phyloP scores from a whole-genome alignment of 2,113 vertebrate genomes.

The Rynchops niger region DNA sequence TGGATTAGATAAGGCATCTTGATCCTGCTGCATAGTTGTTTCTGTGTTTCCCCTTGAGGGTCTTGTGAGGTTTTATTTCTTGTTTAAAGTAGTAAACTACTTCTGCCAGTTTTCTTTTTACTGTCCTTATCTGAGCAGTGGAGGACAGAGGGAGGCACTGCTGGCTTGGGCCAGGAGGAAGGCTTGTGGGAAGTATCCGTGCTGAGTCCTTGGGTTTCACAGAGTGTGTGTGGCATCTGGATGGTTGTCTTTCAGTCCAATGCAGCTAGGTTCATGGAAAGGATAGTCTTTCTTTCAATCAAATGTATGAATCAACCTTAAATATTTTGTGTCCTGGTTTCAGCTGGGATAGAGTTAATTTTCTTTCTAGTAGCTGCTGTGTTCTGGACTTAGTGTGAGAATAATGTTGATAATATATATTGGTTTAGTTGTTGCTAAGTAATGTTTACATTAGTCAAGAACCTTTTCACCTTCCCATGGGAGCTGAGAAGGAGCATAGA shows the following conservation, averaged over 20 bases:
- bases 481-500: neutral
- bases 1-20: neutral
- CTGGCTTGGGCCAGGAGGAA: neutral
- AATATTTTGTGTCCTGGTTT: neutral
- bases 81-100: neutral
- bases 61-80: neutral
- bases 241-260: neutral
- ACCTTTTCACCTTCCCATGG: neutral
- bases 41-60: neutral
- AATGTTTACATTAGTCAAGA: neutral
- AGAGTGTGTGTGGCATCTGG: neutral
- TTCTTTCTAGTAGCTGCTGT: neutral
- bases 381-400: neutral
- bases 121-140: neutral
- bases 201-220: neutral
- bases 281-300: neutral
- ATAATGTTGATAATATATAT: neutral
- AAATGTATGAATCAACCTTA: neutral
- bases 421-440: neutral
- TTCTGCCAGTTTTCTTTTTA: neutral
- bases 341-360: neutral
- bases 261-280: neutral
- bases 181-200: neutral
- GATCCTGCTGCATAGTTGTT: neutral
- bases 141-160: neutral